These are phyloP conservation scores for Elgaria multicarinata DNA, from an alignment of 2,113 vertebrate genomes.

Conservation along the genomic window DNA sequence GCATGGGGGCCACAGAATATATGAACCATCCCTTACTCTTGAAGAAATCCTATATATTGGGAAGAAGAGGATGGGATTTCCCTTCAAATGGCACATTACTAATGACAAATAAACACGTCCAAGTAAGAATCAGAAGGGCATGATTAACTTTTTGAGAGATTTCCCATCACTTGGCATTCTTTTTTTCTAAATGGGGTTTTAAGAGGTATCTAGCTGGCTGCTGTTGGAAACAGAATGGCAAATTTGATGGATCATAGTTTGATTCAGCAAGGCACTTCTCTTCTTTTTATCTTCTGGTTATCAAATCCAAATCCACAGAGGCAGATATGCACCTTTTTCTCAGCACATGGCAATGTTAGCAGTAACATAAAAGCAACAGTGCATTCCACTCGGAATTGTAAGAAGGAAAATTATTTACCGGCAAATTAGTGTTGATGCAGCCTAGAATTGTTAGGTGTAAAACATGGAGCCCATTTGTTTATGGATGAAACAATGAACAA, in stretches of 20 bases:
- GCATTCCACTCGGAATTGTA: background rate
- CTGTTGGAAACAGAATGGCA: background rate
- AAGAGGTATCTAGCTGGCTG: background rate
- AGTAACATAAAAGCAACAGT: conserved; percentile 5
- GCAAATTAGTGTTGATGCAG: background rate
- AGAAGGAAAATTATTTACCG: conserved; percentile 5
- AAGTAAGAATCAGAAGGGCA: background rate
- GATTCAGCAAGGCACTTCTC: background rate
- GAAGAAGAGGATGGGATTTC: background rate
- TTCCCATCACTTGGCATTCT: background rate
- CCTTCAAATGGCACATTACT: background rate
- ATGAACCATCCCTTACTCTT: background rate
- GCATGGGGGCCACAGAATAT: background rate
- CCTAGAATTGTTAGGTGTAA: background rate
- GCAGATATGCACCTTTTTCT: background rate
- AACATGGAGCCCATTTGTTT: background rate
- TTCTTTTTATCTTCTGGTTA: background rate
- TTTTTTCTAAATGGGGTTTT: background rate
- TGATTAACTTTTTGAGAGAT: background rate
- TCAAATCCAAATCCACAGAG: background rate
- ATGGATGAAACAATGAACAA: conserved; percentile 9
- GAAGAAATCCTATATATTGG: background rate
- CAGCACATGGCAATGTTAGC: background rate
- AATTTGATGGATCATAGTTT: background rate
- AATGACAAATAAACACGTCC: background rate